phyloP scores from a whole-genome alignment of 2,113 vertebrate genomes.

The Leucosticte australis region DNA sequence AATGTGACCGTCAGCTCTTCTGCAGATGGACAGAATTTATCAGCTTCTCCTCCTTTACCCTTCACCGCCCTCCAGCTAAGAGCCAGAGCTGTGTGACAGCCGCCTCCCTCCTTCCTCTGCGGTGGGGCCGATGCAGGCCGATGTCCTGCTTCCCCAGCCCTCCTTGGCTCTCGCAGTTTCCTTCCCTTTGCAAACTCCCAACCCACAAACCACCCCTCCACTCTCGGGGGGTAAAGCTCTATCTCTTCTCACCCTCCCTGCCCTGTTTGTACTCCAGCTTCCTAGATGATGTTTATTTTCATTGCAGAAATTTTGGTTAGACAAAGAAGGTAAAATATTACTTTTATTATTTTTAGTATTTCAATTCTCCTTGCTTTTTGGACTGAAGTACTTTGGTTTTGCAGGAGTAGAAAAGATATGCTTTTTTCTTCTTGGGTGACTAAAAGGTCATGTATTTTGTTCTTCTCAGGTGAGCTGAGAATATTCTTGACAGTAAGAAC shows the following conservation, averaged over 20 bases:
- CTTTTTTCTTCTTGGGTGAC: neutral
- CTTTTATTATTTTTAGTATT: neutral
- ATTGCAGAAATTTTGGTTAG: neutral
- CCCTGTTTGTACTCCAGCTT: neutral
- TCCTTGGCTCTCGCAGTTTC: neutral
- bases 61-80: neutral
- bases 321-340: neutral
- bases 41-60: neutral
- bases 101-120: neutral
- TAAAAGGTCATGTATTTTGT: neutral
- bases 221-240: neutral
- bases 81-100: neutral
- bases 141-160: neutral
- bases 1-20: neutral
- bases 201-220: neutral
- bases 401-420: neutral
- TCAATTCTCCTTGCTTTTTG: neutral
- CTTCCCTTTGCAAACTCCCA: neutral
- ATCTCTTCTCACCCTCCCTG: neutral
- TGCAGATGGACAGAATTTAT: too few relatives aligned
- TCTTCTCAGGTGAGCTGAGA: conserved; percentile 14
- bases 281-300: neutral
- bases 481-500: neutral
- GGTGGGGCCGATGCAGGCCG: rapidly evolving
- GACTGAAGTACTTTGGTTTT: neutral